Evolutionary conservation across 2,888 invertebrate species (phyloP).

Genomic region (Andrena praecox): DNA sequence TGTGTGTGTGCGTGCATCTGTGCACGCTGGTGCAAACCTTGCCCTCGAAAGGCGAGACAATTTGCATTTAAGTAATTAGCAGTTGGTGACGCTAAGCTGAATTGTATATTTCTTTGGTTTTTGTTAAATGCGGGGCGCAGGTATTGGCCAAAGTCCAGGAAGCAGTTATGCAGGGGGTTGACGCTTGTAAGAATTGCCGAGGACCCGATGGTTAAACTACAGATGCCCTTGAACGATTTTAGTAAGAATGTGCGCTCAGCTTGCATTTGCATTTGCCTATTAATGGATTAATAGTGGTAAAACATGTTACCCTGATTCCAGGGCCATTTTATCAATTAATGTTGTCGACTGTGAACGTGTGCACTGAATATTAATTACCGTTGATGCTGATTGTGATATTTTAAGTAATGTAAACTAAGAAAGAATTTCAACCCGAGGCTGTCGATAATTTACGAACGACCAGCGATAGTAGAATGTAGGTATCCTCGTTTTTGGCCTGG

Average conservation of each 20-base stretch:
- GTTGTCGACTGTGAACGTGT: background rate
- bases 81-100: background rate
- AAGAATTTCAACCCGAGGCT: background rate
- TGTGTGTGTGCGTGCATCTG: background rate
- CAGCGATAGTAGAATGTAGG: slow-evolving; percentile 1
- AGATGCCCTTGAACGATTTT: too few species aligned
- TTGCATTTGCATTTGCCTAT: background rate
- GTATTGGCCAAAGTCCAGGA: background rate
- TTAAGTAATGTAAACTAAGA: slow-evolving; percentile 1
- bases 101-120: background rate
- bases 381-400: slow-evolving; percentile 6
- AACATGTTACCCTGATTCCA: background rate
- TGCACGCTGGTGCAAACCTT: background rate
- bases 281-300: background rate
- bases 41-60: background rate
- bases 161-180: background rate
- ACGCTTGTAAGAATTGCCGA: background rate
- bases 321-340: slow-evolving; percentile 18
- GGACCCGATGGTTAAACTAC: background rate
- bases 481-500: too few species aligned
- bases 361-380: slow-evolving; percentile 33
- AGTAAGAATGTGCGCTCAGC: background rate
- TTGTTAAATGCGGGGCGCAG: background rate
- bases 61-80: background rate
- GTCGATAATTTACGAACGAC: slow-evolving; percentile 26